These are phyloP conservation scores for Acanthosoma haemorrhoidale DNA, from an alignment of 2,888 invertebrate species.

Conservation along the genomic window DNA sequence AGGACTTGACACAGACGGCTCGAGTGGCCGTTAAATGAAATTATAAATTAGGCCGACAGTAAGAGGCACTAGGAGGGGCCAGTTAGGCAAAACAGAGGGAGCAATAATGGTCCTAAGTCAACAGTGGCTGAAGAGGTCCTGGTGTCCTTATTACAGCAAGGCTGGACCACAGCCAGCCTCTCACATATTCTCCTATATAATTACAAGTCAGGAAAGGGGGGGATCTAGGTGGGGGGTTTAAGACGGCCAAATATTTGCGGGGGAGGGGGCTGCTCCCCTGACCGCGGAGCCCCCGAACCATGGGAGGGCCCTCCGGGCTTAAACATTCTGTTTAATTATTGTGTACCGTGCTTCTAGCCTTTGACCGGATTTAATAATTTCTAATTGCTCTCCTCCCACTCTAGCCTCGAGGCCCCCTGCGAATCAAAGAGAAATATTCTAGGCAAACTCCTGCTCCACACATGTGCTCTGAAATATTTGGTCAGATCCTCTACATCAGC, in stretches of 20 bases:
- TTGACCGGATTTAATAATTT: constrained; percentile 40
- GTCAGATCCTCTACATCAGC: not conserved
- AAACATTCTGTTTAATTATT: constrained; percentile 37
- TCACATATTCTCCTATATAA: constrained; percentile 28
- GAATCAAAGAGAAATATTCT: constrained; percentile 9
- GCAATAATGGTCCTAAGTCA: constrained; percentile 27
- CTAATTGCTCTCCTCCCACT: constrained; percentile 34
- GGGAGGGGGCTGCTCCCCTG: constrained; percentile 6
- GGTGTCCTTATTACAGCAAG: not conserved
- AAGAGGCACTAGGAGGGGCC: not conserved
- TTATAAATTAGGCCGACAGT: not conserved
- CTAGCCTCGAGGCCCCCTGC: not conserved
- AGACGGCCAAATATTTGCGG: constrained; percentile 32
- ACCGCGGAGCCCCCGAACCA: constrained; percentile 9
- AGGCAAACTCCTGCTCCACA: not conserved
- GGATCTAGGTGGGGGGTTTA: not conserved
- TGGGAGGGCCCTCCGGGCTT: constrained; percentile 1
- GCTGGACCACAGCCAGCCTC: not conserved
- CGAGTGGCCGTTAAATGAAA: not conserved
- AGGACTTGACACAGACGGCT: no score
- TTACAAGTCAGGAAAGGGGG: constrained; percentile 23
- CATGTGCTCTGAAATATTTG: not conserved
- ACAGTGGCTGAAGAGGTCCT: not conserved
- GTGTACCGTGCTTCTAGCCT: constrained; percentile 32
- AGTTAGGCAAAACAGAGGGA: not conserved